Evolutionary conservation across 2,797 vertebrate genomes (phyloP), one percentile per base, ranked within the genome.

Genomic region (Hylomyscus alleni): DNA sequence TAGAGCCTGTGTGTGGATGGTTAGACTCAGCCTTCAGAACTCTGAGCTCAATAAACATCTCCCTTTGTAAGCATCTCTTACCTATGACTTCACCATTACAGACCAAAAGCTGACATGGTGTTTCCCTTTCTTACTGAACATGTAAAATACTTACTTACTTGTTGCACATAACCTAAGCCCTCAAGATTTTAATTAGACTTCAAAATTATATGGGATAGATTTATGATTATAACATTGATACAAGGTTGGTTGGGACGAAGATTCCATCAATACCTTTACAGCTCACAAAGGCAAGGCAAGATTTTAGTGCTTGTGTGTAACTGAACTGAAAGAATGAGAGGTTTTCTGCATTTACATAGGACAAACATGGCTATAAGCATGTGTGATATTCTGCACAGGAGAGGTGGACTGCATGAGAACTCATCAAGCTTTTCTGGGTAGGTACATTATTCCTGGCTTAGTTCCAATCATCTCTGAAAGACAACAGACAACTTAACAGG

Each of bases 121-220:
- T 84, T 94, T 91, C 5, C 40, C 47, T 72, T 95, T 58, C 67
- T 82, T 77, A 90, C 44, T 69, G 58, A 85, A 82, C 11, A 62
- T 65, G 31, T 13, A 87, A 88, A 78, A 44, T 20, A 6, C 50
- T 83, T 93, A 60, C 44, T 84, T 95, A 92, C 20, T n/a, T 81
- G 22, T 76, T 40, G 62, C 9, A 12, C 58, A 65, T 20, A 54
- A 78, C n/a, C 7, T n/a, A 8, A 14, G 4, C 4, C 52, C 60
- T 96, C n/a, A 77, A 31, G 58, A 95, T 40, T 92, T 76, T 87
- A 90, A 67, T n/a, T 54, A 91, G 24, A 60, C 11, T 40, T 89
- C 14, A 94, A 44, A 96, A 83, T 87, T 94, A 86, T 54, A 69
- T n/a, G 67, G 5, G 50, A 95, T 67, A 40, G 1, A 85, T 85